Conservation (phyloP, 1,140 invertebrate genomes). For the Rhagoletis pomonella region DNA sequence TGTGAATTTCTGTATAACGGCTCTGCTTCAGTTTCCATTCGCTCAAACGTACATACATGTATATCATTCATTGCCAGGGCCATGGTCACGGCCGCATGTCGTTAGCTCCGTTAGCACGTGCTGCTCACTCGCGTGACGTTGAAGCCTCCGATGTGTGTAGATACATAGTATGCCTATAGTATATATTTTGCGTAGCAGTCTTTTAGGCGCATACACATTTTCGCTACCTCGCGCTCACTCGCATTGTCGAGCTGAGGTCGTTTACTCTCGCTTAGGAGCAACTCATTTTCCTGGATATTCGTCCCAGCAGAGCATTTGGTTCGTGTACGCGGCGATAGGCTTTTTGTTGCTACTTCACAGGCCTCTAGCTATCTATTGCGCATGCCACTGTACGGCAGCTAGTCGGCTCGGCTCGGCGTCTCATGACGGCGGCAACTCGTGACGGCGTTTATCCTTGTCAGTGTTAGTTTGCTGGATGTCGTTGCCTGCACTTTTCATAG, state of each 20-base stretch:
- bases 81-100: slow-evolving; percentile 63
- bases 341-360: slow-evolving; percentile 1
- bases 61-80: slow-evolving; percentile 65
- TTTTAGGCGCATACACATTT: slow-evolving; percentile 45
- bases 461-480: neutral
- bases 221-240: neutral
- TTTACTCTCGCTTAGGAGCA: neutral
- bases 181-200: neutral
- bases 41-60: neutral
- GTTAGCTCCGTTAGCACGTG: neutral
- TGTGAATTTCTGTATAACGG: neutral
- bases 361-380: neutral
- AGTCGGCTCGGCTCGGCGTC: neutral
- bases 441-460: slow-evolving; percentile 2
- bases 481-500: slow-evolving; percentile 53
- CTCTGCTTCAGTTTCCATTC: neutral
- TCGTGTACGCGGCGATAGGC: neutral
- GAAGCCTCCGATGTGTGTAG: neutral
- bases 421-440: slow-evolving; percentile 61
- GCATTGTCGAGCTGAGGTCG: neutral
- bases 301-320: neutral
- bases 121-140: slow-evolving; percentile 20
- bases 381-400: neutral
- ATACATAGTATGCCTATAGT: neutral
- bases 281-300: neutral